Percentiles rank a stretch among this genome's conserved stretches.
These are phyloP conservation scores for Nyctibius grandis DNA, from an alignment of 2,797 vertebrate species.

Conservation along the genomic window DNA sequence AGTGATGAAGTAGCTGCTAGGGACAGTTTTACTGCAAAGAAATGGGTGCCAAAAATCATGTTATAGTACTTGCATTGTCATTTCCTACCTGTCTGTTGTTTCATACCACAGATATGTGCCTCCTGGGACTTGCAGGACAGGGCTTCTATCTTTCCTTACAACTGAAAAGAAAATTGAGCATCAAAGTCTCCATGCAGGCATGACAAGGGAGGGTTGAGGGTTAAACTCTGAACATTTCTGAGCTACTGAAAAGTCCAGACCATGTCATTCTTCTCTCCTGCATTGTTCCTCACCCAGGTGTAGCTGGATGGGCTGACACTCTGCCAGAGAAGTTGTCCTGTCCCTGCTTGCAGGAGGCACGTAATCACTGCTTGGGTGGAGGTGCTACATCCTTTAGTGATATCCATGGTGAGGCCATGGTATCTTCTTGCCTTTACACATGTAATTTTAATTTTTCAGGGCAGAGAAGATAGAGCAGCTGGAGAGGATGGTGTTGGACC, in stretches of 20 bases:
- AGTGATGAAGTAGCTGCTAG: background rate
- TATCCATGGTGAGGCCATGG: rapidly evolving
- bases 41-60: background rate
- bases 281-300: background rate
- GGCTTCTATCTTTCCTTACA: background rate
- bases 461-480: slow-evolving; percentile 52
- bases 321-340: background rate
- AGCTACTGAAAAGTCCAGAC: background rate
- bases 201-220: background rate
- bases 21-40: background rate
- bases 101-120: background rate
- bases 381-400: background rate
- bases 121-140: background rate
- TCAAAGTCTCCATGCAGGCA: background rate
- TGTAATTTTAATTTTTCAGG: background rate
- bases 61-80: background rate
- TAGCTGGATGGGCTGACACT: background rate
- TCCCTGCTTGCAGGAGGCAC: background rate
- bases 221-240: background rate
- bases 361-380: background rate
- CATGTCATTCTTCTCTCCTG: background rate
- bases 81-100: background rate
- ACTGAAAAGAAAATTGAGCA: background rate
- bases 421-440: background rate
- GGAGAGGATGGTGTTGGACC: slow-evolving; percentile 39